Percentiles rank a stretch among this genome's conserved stretches.
These are phyloP conservation scores for Carcina quercana DNA, from an alignment of 2,888 invertebrate species.

Conservation along the genomic window DNA sequence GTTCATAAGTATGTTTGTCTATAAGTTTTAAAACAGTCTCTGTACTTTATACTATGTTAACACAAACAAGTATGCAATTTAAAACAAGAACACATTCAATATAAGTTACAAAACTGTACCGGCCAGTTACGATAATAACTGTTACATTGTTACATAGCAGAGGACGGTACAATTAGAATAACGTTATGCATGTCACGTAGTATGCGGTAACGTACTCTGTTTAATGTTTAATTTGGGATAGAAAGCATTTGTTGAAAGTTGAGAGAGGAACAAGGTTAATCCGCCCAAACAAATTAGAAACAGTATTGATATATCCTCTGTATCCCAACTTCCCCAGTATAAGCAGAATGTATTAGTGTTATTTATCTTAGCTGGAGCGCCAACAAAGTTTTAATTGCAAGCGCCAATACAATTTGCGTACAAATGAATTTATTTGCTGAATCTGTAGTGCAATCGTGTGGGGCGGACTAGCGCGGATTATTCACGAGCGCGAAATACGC, in stretches of 20 bases:
- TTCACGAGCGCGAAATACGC: too few relatives aligned
- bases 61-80: too few relatives aligned
- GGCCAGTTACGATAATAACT: too few relatives aligned
- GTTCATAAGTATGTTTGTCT: too few relatives aligned
- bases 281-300: constrained; percentile 70
- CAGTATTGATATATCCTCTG: constrained; percentile 71
- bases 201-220: too few relatives aligned
- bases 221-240: constrained; percentile 40
- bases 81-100: too few relatives aligned
- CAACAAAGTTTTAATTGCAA: constrained; percentile 75
- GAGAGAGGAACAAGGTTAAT: constrained; percentile 57
- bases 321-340: constrained; percentile 68
- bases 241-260: constrained; percentile 53
- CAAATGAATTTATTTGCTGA: constrained; percentile 73
- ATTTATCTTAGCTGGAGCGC: constrained; percentile 71
- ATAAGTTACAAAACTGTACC: too few relatives aligned
- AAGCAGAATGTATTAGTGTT: constrained; percentile 74
- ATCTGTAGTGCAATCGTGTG: constrained; percentile 65
- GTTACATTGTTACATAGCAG: too few relatives aligned
- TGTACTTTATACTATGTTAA: too few relatives aligned
- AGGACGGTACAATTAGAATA: too few relatives aligned
- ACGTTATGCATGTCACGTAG: too few relatives aligned
- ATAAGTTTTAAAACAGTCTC: too few relatives aligned
- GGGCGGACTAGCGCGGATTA: constrained; percentile 42
- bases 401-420: constrained; percentile 74